Evolutionary conservation across 2,888 invertebrate genomes (phyloP), one percentile per base, ranked within the genome.

Genomic region (Clusia tigrina): DNA sequence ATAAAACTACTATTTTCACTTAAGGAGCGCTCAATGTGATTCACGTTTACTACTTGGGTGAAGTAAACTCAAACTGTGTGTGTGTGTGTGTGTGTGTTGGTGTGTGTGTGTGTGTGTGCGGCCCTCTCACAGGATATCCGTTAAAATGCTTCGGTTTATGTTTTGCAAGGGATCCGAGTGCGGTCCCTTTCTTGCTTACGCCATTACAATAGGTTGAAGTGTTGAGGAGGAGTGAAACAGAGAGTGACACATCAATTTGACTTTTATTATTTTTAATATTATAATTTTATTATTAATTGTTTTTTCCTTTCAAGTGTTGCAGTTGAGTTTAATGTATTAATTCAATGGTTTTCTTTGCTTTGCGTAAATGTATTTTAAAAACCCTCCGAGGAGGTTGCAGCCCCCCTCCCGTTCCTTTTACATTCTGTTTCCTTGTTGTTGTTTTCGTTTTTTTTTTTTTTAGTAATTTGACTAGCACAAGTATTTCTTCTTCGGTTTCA

Each of bases 401-500:
- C 20, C 51, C 15, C 20, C 42, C 26, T 18, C 17, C 23, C 53
- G 25, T 18, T 51, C 9, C 53, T 25, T 54, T 20, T 10, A 32
- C 9, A 17, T 1, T 32, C 18, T 54, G 17, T 17, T 32, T 17
- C 1, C 51, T 51, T 23, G 32, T 58, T 60, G 58, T 51, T 63
- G 60, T 58, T 20, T 18, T 51, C 23, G n/a, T 59, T 5, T 52
- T 18, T 37, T 10, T 24, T n/a, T 9, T 60, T 48, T 51, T 37
- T 26, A 15, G 61, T 81, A 81, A 81, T 82, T 84, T 83, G 84
- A 84, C 84, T 84, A 84, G 84, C 83, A 84, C 80, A 84, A 80
- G 73, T 84, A 83, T 76, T 83, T 84, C 77, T 83, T 84, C 76
- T 83, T 84, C 70, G 83, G 84, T 81, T 83, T 83, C 82, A 83